phyloP scores from a whole-genome alignment of 2,113 vertebrate genomes.

The Protomyctophum bolini region DNA sequence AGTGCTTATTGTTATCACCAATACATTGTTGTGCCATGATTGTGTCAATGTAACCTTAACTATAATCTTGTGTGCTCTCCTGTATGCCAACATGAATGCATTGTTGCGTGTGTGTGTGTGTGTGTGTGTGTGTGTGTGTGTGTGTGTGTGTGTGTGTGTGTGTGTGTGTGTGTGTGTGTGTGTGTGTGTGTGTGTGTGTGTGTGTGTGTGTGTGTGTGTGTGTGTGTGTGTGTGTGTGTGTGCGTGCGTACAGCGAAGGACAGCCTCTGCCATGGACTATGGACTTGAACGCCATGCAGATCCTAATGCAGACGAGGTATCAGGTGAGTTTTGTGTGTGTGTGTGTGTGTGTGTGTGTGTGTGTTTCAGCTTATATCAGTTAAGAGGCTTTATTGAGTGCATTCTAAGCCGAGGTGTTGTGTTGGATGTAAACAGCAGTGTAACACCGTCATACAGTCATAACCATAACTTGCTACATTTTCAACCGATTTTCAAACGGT shows the following conservation, averaged over 20 bases:
- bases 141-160: constrained; percentile 10
- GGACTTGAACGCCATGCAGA: constrained; percentile 87
- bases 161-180: neutral
- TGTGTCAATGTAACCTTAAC: no score
- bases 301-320: constrained; percentile 90
- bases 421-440: no score
- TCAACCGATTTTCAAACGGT: no score
- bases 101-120: neutral
- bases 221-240: constrained; percentile 6
- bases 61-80: no score
- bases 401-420: constrained; percentile 25
- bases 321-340: constrained; percentile 68
- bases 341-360: constrained; percentile 11
- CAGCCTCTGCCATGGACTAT: constrained; percentile 86
- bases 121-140: constrained; percentile 14
- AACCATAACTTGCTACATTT: no score
- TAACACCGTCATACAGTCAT: no score
- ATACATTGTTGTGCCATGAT: no score
- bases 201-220: neutral
- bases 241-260: constrained; percentile 83
- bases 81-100: neutral
- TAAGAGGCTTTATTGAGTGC: constrained; percentile 61
- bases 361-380: constrained; percentile 51
- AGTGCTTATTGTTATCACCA: no score
- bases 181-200: neutral